phyloP scores from a whole-genome alignment of 30 jellyfish, hydroid and myxozoan genomes.

The Pelagia noctiluca region DNA sequence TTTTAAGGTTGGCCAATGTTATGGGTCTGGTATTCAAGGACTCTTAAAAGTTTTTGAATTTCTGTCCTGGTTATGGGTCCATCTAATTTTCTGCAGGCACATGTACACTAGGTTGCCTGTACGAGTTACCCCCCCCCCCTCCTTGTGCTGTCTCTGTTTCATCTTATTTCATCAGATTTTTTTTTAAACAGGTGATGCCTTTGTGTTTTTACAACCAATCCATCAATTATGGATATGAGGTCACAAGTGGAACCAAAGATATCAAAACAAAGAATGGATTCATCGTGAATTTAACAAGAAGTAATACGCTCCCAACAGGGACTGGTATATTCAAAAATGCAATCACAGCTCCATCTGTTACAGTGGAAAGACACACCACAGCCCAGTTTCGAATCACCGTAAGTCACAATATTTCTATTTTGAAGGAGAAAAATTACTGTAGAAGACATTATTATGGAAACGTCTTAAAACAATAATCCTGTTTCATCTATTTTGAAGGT shows the following conservation, averaged over 20 bases:
- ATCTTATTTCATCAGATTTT: too few relatives aligned
- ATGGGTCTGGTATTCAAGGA: too few relatives aligned
- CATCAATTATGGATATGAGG: slow-evolving; percentile 58
- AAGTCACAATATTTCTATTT: not conserved
- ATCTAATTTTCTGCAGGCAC: too few relatives aligned
- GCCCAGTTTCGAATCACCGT: slow-evolving; percentile 66
- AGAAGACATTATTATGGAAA: too few relatives aligned
- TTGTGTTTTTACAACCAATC: slow-evolving; percentile 53
- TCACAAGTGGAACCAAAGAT: not conserved
- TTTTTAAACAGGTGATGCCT: slow-evolving; percentile 42
- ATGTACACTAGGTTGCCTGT: too few relatives aligned
- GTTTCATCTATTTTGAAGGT: too few relatives aligned
- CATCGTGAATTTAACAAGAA: slow-evolving; percentile 22
- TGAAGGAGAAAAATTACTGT: too few relatives aligned
- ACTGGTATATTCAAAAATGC: slow-evolving; percentile 33
- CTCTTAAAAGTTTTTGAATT: too few relatives aligned
- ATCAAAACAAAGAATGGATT: not conserved
- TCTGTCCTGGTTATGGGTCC: too few relatives aligned
- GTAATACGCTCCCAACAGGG: slow-evolving; percentile 17
- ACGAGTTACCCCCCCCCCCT: not conserved
- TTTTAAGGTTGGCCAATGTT: too few relatives aligned
- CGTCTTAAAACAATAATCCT: too few relatives aligned
- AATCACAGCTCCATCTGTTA: slow-evolving; percentile 32
- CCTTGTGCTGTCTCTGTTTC: not conserved
- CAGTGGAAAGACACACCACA: slow-evolving; percentile 51